Percentiles rank a stretch among this genome's conserved stretches.
Conservation (phyloP, 2,888 invertebrate genomes). For the Troglohyphantes excavatus region DNA sequence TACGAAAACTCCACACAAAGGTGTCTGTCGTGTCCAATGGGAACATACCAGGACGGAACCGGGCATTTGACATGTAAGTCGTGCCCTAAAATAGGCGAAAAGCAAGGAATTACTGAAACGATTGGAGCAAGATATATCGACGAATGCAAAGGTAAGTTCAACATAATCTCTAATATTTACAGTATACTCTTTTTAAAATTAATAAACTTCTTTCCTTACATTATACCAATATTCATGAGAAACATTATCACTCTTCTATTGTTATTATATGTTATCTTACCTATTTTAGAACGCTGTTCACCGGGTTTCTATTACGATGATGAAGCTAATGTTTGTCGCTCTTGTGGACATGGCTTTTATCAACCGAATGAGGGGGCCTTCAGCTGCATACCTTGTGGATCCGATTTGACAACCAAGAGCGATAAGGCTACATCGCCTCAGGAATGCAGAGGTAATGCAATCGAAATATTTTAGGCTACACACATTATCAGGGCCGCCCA, state of each 20-base stretch:
- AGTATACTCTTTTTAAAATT: neutral
- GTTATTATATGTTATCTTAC: no score
- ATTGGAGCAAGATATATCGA: slow-evolving; percentile 93
- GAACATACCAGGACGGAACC: slow-evolving; percentile 96
- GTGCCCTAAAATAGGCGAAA: slow-evolving; percentile 95
- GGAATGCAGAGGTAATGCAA: slow-evolving; percentile 80
- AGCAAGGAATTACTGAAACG: slow-evolving; percentile 93
- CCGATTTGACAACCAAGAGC: slow-evolving; percentile 95
- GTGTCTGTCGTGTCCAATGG: slow-evolving; percentile 92
- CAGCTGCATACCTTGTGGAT: slow-evolving; percentile 92
- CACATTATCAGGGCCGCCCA: no score
- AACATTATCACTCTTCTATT: neutral
- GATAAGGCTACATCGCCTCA: slow-evolving; percentile 90
- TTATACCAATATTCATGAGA: neutral
- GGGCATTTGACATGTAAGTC: slow-evolving; percentile 93
- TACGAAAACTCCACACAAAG: slow-evolving; percentile 88
- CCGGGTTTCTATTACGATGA: slow-evolving; percentile 97
- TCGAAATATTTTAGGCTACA: neutral
- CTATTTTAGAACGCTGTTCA: slow-evolving; percentile 89
- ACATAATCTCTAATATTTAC: neutral
- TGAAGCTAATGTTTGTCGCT: slow-evolving; percentile 92
- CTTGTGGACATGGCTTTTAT: slow-evolving; percentile 96
- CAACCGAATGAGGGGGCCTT: slow-evolving; percentile 95
- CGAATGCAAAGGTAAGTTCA: slow-evolving; percentile 89
- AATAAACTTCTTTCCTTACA: neutral